Base-by-base conservation (phyloP, 2,888 invertebrate genomes). In the Athalia rosae region DNA sequence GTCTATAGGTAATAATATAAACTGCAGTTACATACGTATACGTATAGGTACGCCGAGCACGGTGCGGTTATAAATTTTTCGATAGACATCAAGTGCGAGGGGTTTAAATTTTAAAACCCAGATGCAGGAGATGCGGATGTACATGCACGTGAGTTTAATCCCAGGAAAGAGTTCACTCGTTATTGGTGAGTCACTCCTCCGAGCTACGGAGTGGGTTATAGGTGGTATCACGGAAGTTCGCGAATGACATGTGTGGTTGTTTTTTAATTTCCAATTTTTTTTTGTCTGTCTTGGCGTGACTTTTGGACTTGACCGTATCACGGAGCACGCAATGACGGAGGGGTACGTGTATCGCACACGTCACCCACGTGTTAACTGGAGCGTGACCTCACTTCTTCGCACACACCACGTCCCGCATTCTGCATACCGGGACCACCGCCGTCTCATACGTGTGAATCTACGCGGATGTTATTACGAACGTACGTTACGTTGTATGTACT, bases 291-390 rank as follows among this genome's bases (percentile, higher is more conserved):
- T 45, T 58, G 56, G 71, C 71, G 6, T 53, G 67, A 67, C 67
- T 50, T 45, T 58, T 58, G 13, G 71, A 13, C 45, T 71, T 58
- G 71, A 58, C 45, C 50, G 56, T 43, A 43, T 43, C 58, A 13
- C 71, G 41, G 13, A 56, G 56, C 50, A 67, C 67, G 50, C 50
- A 47, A 58, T 45, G 71, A 41, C 71, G 45, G 67, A 67, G 71
- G 71, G 71, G 58, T 58, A 15, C 56, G 58, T 71, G 58, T 71
- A 28, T 67, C 53, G 67, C 28, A 28, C 28, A 28, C 28, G 28
- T 28, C 28, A 28, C 28, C 28, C 67, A 67, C 67, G 67, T 67
- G 67, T 71, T 71, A 71, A 71, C 71, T 71, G 58, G 71, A 71
- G 71, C 58, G 58, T 71, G 71, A 71, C 71, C 58, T 71, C 71